These are phyloP conservation scores for Callipepla squamata DNA, from an alignment of 2,113 vertebrate genomes.

Conservation along the genomic window DNA sequence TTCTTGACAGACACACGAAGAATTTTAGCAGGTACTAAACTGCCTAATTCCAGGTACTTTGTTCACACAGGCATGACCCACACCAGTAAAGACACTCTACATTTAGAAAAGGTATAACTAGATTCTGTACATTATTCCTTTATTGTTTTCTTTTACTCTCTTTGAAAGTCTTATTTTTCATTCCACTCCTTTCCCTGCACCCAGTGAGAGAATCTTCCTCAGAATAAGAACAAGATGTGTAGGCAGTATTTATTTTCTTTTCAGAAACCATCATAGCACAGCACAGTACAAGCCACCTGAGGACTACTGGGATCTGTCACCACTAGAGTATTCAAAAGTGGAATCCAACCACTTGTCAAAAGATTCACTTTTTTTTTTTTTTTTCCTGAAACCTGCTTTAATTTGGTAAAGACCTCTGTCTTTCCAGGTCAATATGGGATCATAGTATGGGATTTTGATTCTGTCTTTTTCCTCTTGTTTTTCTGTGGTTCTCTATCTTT, in stretches of 20 bases:
- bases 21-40: not conserved
- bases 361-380: not conserved
- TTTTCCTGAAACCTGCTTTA: not conserved
- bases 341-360: not conserved
- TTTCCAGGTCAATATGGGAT: not conserved
- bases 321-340: not conserved
- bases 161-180: conserved; percentile 50
- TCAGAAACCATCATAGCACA: not conserved
- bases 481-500: not conserved
- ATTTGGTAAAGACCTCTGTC: not conserved
- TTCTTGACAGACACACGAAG: not conserved
- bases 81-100: not conserved
- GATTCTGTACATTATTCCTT: not conserved
- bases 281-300: conserved; percentile 6
- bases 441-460: not conserved
- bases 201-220: not conserved
- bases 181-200: conserved; percentile 31
- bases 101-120: not conserved
- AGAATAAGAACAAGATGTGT: conserved; percentile 55
- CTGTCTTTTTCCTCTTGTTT: not conserved
- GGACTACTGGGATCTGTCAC: not conserved
- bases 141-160: not conserved
- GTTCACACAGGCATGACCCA: not conserved
- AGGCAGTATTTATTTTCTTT: conserved; percentile 18
- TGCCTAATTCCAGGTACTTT: not conserved